phyloP scores from a whole-genome alignment of 1,140 invertebrate genomes.

The Lerema accius region DNA sequence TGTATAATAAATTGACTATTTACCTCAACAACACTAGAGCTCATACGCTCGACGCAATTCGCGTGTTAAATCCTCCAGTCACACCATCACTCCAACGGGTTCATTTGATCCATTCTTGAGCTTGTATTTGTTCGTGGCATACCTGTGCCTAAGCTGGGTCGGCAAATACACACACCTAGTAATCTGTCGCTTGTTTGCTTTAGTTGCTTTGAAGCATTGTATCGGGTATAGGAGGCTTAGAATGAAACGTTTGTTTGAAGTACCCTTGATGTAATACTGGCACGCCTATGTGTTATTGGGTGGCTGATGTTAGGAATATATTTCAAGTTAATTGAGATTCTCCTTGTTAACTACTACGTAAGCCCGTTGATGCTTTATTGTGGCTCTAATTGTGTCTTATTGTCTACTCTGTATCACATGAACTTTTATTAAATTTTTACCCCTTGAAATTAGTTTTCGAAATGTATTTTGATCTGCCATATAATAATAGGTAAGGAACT shows the following conservation, averaged over 20 bases:
- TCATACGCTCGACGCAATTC: too few species aligned
- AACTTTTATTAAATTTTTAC: too few species aligned
- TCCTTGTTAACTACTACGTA: too few species aligned
- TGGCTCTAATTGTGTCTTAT: too few species aligned
- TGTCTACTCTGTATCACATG: too few species aligned
- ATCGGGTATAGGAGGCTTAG: slow-evolving; percentile 13
- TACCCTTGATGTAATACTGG: background rate
- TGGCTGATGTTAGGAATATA: background rate
- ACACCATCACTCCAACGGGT: background rate
- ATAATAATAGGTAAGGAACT: too few species aligned
- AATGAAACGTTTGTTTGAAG: slow-evolving; percentile 15
- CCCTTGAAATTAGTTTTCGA: too few species aligned
- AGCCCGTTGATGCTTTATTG: too few species aligned
- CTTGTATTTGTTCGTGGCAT: slow-evolving; percentile 49
- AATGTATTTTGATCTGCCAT: too few species aligned
- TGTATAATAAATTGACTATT: too few species aligned
- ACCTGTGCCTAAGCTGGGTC: slow-evolving; percentile 28
- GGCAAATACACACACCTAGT: slow-evolving; percentile 29
- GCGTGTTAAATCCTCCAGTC: slow-evolving; percentile 9
- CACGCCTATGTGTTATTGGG: background rate
- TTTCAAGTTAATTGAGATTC: slow-evolving; percentile 4
- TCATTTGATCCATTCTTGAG: slow-evolving; percentile 31
- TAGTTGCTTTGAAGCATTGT: slow-evolving; percentile 23
- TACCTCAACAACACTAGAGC: too few species aligned
- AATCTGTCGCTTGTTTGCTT: slow-evolving; percentile 28